Percentiles rank a stretch among this genome's conserved stretches.
Evolutionary conservation across 2,113 vertebrate genomes (phyloP).

Genomic region (Xyrauchen texanus): DNA sequence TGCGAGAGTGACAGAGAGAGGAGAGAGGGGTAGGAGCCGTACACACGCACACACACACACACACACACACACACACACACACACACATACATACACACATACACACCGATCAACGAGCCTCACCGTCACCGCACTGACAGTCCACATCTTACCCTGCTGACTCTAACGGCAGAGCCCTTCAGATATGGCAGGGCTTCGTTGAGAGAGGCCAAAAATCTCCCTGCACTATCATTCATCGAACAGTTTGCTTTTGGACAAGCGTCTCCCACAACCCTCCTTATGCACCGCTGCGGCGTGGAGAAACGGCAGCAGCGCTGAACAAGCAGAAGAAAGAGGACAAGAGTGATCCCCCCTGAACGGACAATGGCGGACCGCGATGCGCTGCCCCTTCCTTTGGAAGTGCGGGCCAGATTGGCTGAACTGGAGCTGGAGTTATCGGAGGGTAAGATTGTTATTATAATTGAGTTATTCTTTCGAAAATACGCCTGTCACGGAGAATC

Average conservation of each 20-base stretch:
- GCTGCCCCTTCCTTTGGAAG: slow-evolving; percentile 90
- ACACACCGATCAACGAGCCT: slow-evolving; percentile 54
- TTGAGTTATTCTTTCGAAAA: slow-evolving; percentile 34
- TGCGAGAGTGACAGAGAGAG: slow-evolving; percentile 73
- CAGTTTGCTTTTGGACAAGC: slow-evolving; percentile 33
- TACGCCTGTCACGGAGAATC: slow-evolving; percentile 21
- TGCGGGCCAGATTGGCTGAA: slow-evolving; percentile 91
- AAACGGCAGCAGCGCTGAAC: slow-evolving; percentile 59
- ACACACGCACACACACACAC: slow-evolving; percentile 51
- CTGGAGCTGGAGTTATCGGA: slow-evolving; percentile 96
- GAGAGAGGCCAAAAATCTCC: slow-evolving; percentile 55
- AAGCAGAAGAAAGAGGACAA: slow-evolving; percentile 59
- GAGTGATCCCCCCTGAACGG: slow-evolving; percentile 60
- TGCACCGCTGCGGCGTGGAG: slow-evolving; percentile 64
- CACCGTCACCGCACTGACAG: slow-evolving; percentile 60
- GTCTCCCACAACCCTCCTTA: slow-evolving; percentile 53
- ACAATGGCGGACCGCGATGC: slow-evolving; percentile 94
- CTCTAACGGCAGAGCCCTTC: slow-evolving; percentile 51
- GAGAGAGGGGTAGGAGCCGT: slow-evolving; percentile 39
- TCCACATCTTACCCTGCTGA: slow-evolving; percentile 48
- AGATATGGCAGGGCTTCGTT: slow-evolving; percentile 69
- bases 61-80: slow-evolving; percentile 53
- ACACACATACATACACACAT: too few species aligned
- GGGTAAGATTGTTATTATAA: slow-evolving; percentile 75
- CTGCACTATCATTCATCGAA: slow-evolving; percentile 28